Evolutionary conservation across 2,113 vertebrate genomes (phyloP).

Genomic region (Otus sunia): DNA sequence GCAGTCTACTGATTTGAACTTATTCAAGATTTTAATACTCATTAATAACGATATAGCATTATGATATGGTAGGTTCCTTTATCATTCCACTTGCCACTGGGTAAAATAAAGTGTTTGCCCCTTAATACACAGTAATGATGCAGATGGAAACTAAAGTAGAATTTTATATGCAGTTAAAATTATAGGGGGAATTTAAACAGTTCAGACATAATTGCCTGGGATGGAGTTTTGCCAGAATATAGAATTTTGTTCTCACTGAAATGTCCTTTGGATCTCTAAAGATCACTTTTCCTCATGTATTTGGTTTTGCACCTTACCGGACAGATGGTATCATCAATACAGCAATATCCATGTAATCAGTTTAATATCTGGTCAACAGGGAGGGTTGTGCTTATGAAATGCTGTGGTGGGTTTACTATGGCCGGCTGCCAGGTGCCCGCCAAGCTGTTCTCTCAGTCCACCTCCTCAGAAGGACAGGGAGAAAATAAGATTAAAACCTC

Average conservation of each 20-base stretch:
- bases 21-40: neutral
- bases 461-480: neutral
- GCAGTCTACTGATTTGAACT: neutral
- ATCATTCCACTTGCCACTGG: neutral
- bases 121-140: neutral
- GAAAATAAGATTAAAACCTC: neutral
- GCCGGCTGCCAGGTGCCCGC: neutral
- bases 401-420: neutral
- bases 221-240: constrained; percentile 9
- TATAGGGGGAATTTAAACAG: neutral
- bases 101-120: neutral
- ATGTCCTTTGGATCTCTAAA: neutral
- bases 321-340: neutral
- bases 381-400: neutral
- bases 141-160: neutral
- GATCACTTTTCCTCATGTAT: neutral
- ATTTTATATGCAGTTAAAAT: constrained; percentile 4
- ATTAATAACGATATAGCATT: neutral
- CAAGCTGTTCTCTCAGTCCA: neutral
- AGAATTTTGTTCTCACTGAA: neutral
- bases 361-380: neutral
- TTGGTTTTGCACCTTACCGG: neutral
- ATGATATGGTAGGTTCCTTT: neutral
- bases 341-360: neutral
- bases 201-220: neutral